These are phyloP conservation scores for Poeciliopsis turrubarensis DNA, from an alignment of 2,113 vertebrate genomes.

Conservation along the genomic window DNA sequence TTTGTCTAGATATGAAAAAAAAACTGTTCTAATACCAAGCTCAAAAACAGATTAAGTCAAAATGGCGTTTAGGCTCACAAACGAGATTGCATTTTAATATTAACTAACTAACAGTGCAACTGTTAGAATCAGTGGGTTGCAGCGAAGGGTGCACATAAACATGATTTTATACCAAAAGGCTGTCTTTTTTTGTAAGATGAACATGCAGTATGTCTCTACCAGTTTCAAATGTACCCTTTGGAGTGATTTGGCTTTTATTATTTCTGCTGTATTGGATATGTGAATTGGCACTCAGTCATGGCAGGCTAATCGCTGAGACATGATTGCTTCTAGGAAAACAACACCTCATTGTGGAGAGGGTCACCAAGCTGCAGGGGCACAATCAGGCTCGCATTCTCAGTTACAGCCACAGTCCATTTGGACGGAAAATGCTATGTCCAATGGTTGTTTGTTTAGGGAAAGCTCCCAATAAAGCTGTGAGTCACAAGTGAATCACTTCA, in stretches of 20 bases:
- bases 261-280: constrained; percentile 39
- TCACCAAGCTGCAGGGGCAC: constrained; percentile 43
- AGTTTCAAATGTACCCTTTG: constrained; percentile 42
- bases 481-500: constrained; percentile 73
- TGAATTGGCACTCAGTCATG: constrained; percentile 26
- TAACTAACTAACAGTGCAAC: constrained; percentile 66
- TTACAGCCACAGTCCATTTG: constrained; percentile 59
- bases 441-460: constrained; percentile 67
- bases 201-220: constrained; percentile 25
- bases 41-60: constrained; percentile 34
- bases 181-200: constrained; percentile 36
- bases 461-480: constrained; percentile 70
- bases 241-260: constrained; percentile 50
- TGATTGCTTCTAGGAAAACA: constrained; percentile 52
- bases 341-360: constrained; percentile 55
- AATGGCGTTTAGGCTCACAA: constrained; percentile 44
- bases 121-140: constrained; percentile 58
- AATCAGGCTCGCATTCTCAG: constrained; percentile 52
- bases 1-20: not conserved
- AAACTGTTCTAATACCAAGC: not conserved
- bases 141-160: constrained; percentile 39
- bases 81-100: constrained; percentile 45
- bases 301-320: constrained; percentile 55
- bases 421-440: constrained; percentile 58
- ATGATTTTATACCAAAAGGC: constrained; percentile 24